These are phyloP conservation scores for Ptilodon capucinus DNA, from an alignment of 2,888 invertebrate genomes.

Conservation along the genomic window DNA sequence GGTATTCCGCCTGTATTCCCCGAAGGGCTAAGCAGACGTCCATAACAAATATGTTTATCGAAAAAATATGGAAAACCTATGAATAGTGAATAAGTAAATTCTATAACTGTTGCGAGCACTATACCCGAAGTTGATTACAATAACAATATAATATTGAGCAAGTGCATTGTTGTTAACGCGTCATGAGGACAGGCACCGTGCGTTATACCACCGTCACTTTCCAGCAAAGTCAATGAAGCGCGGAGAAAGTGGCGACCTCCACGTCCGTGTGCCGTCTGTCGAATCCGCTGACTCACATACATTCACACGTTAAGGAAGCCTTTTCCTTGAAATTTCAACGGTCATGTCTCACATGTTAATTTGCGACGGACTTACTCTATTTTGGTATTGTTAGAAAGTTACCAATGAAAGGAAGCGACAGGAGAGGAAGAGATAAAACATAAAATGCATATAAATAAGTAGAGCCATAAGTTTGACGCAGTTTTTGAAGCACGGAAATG, in stretches of 20 bases:
- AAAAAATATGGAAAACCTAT: no score
- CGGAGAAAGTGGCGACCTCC: conserved; percentile 77
- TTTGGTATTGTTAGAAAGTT: neutral
- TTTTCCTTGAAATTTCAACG: neutral
- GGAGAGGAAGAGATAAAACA: no score
- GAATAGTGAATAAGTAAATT: no score
- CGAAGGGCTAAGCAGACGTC: no score
- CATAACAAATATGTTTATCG: no score
- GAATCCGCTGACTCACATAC: conserved; percentile 72
- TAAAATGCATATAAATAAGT: no score
- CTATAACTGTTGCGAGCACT: no score
- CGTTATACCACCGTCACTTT: conserved; percentile 74
- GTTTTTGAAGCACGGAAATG: no score
- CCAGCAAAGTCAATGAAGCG: conserved; percentile 80
- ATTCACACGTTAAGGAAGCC: conserved; percentile 6
- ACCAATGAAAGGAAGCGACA: no score
- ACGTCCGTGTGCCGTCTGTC: conserved; percentile 70
- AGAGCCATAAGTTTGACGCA: no score
- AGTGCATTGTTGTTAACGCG: conserved; percentile 37
- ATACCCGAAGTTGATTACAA: no score
- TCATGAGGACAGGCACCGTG: conserved; percentile 49
- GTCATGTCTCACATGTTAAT: neutral
- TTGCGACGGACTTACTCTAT: neutral
- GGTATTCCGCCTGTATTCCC: no score
- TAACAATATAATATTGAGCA: conserved; percentile 39